Percentiles rank a stretch among this genome's conserved stretches.
Conservation (phyloP, 2,797 vertebrate species). For the Ctenochaetus hawaiiensis region DNA sequence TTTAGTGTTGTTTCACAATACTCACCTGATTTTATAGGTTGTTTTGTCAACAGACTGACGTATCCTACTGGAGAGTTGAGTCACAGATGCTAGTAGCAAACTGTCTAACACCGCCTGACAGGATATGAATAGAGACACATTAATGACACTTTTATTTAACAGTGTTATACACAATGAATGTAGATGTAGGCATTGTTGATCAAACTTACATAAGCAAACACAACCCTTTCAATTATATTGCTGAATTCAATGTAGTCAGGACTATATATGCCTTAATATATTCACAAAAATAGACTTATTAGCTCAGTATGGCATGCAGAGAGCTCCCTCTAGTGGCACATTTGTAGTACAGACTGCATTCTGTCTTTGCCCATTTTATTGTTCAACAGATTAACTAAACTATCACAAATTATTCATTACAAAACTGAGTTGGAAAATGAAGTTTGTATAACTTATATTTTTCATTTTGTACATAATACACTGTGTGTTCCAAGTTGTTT, state of each 20-base stretch:
- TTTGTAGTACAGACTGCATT: not conserved
- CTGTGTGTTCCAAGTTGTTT: no score
- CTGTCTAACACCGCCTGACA: conserved; percentile 92
- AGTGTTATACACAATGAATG: not conserved
- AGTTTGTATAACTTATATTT: not conserved
- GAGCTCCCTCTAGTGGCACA: conserved; percentile 61
- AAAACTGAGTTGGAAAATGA: not conserved
- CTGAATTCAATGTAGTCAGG: not conserved
- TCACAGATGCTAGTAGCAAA: conserved; percentile 93
- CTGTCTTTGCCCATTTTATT: not conserved
- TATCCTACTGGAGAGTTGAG: conserved; percentile 94
- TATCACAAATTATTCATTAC: not conserved
- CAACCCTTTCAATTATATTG: not conserved
- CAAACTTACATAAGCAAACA: not conserved
- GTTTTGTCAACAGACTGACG: conserved; percentile 96
- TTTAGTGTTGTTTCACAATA: not conserved
- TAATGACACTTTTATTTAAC: not conserved
- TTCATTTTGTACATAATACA: not conserved
- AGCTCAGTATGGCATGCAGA: not conserved
- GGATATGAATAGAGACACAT: conserved; percentile 3
- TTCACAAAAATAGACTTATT: not conserved
- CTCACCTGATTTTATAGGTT: conserved; percentile 94
- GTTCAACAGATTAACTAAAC: not conserved
- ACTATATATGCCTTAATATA: not conserved
- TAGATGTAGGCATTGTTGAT: not conserved